These are phyloP conservation scores for Lasioglossum zephyrum DNA, from an alignment of 2,888 invertebrate genomes.

Conservation along the genomic window DNA sequence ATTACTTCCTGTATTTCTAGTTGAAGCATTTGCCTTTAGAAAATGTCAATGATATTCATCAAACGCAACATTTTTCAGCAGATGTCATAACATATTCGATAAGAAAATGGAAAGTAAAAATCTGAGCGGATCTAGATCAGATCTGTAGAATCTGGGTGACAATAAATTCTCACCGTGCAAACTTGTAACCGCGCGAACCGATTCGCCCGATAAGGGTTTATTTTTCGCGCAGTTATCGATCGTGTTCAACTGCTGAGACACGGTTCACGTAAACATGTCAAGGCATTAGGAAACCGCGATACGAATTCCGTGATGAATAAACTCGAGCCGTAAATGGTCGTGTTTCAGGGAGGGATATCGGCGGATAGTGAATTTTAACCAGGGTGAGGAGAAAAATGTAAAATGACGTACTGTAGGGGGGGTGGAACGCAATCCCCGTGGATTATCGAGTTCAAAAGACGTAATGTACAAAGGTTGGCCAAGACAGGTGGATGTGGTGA, in stretches of 20 bases:
- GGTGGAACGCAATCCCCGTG: conserved; percentile 60
- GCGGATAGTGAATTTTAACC: conserved; percentile 12
- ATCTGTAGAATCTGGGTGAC: not conserved
- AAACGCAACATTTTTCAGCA: too few relatives aligned
- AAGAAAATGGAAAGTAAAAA: not conserved
- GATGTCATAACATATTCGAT: not conserved
- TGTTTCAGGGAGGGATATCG: not conserved
- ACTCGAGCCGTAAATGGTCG: not conserved
- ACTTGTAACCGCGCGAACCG: not conserved
- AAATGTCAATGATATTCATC: too few relatives aligned
- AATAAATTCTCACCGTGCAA: not conserved
- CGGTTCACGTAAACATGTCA: conserved; percentile 1
- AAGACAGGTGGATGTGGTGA: conserved; percentile 36
- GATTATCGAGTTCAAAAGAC: conserved; percentile 67
- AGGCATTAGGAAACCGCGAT: not conserved
- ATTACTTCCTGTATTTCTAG: too few relatives aligned
- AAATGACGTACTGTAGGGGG: conserved; percentile 46
- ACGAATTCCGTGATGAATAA: conserved; percentile 13
- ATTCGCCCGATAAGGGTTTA: conserved; percentile 1
- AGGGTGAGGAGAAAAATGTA: conserved; percentile 18
- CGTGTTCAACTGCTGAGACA: conserved; percentile 28
- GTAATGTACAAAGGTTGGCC: conserved; percentile 66
- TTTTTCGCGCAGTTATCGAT: conserved; percentile 33
- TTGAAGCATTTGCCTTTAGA: too few relatives aligned
- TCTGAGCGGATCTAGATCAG: not conserved